These are phyloP conservation scores for Thrips palmi DNA, from an alignment of 1,140 invertebrate species.

Conservation along the genomic window DNA sequence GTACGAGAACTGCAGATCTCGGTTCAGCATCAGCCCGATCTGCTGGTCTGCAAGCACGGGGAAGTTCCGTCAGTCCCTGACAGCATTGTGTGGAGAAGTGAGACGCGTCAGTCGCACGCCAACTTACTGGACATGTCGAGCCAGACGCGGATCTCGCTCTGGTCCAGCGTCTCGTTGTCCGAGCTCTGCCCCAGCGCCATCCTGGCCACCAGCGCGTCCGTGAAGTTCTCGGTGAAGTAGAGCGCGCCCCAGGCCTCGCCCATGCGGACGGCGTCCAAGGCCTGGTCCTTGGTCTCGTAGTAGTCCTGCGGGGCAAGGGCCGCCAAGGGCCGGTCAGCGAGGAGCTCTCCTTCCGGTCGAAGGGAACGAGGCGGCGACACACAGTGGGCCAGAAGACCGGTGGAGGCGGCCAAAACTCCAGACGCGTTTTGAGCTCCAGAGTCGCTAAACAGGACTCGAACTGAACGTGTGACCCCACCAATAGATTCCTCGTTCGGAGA, in stretches of 20 bases:
- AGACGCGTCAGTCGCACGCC: neutral
- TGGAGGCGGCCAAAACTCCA: too few species aligned
- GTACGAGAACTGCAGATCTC: conserved; percentile 54
- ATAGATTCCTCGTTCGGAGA: too few species aligned
- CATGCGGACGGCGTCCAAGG: conserved; percentile 43
- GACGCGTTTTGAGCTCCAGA: too few species aligned
- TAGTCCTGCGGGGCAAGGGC: conserved; percentile 20
- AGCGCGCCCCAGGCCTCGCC: conserved; percentile 70
- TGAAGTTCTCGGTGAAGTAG: conserved; percentile 67
- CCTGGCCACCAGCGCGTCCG: conserved; percentile 47
- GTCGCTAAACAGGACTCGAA: too few species aligned
- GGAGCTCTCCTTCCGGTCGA: too few species aligned
- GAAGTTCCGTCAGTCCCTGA: neutral
- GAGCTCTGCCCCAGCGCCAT: conserved; percentile 46
- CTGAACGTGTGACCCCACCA: too few species aligned
- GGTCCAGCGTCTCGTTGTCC: conserved; percentile 44
- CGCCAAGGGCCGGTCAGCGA: too few species aligned
- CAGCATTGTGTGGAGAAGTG: conserved; percentile 2
- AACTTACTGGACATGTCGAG: conserved; percentile 82
- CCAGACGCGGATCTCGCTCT: conserved; percentile 54
- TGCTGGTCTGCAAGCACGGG: conserved; percentile 58
- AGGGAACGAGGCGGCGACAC: too few species aligned
- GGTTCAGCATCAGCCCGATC: conserved; percentile 62
- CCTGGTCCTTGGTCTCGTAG: conserved; percentile 26
- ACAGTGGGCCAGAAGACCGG: too few species aligned